Evolutionary conservation across 2,113 vertebrate genomes (phyloP), one percentile per base, ranked within the genome.

Genomic region (Hipposideros armiger): DNA sequence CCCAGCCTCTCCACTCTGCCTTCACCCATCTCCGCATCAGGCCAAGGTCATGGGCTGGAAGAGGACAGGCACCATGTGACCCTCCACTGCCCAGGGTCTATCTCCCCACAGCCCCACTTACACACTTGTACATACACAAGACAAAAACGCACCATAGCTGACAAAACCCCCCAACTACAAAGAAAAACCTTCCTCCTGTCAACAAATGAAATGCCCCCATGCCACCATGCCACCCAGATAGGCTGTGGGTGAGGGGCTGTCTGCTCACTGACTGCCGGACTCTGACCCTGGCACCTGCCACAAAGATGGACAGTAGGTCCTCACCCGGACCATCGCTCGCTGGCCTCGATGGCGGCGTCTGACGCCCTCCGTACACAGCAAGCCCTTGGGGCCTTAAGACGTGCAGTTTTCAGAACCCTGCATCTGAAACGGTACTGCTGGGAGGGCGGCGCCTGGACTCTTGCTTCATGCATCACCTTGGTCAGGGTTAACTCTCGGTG

Each of bases 141-240:
- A 56, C 19, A 45, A n/a, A 78, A 50, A 7, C 2, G 58, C 13
- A 16, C 11, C 7, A 4, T 32, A 4, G 40, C 20, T 7, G 60
- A 52, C 15, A 36, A 4, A n/a, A 20, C 26, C 32, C 28, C 36
- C 7, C 0, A 6, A 30, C 47, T 60, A 6, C 11, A 56, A n/a
- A 74, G 50, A 45, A 80, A 54, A 89, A 9, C 13, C 36, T 81
- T 62, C 64, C 52, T 91, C 32, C 30, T 24, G 2, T 77, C 16
- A 80, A 50, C 19, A 42, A 50, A 6, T 15, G 30, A 13, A 20
- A 20, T 30, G 16, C 9, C 22, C 32, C 0, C 15, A 0, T 58
- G 24, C 26, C 8, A 0, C 14, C 30, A 17, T 2, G 2, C 19
- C 56, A 60, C 17, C 47, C 2, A 30, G 30, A n/a, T 0, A 22